A percentile compares a stretch with the other conserved stretches of the same genome.
Evolutionary conservation across 2,113 vertebrate species (phyloP).

Genomic region (Deroptyus accipitrinus): DNA sequence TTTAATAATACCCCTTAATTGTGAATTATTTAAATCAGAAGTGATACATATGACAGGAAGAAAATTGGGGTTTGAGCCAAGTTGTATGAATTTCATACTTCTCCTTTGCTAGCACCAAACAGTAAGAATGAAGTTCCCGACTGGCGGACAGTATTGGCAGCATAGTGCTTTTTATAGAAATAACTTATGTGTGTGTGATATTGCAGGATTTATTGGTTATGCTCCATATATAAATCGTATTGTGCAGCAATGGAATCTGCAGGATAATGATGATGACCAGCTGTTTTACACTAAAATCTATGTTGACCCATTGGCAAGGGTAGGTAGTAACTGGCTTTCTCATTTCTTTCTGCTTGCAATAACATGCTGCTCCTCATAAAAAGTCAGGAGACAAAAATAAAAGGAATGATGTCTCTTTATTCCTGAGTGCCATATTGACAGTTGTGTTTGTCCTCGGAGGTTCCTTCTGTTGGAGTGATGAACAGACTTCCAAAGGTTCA

Average conservation of each 20-base stretch:
- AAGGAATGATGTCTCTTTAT: not conserved
- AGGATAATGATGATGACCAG: constrained; percentile 97
- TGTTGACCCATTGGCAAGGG: constrained; percentile 85
- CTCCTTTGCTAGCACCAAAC: not conserved
- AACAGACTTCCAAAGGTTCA: not conserved
- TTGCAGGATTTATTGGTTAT: constrained; percentile 93
- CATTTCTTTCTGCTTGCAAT: constrained; percentile 8
- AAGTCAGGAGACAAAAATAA: not conserved
- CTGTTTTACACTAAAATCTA: constrained; percentile 98
- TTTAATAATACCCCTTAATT: not conserved
- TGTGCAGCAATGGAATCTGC: constrained; percentile 90
- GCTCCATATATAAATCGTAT: constrained; percentile 83
- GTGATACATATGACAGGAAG: not conserved
- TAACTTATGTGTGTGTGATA: not conserved
- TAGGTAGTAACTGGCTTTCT: constrained; percentile 57
- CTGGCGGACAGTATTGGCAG: not conserved
- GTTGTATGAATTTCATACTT: not conserved
- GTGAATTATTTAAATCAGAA: not conserved
- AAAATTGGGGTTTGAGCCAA: not conserved
- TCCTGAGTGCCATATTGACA: not conserved
- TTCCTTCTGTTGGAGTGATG: not conserved
- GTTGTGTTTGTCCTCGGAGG: not conserved
- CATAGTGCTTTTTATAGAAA: not conserved
- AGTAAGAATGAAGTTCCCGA: not conserved
- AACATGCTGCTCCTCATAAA: not conserved